Conservation (phyloP, 2,113 vertebrate species). For the Myotis yumanensis region DNA sequence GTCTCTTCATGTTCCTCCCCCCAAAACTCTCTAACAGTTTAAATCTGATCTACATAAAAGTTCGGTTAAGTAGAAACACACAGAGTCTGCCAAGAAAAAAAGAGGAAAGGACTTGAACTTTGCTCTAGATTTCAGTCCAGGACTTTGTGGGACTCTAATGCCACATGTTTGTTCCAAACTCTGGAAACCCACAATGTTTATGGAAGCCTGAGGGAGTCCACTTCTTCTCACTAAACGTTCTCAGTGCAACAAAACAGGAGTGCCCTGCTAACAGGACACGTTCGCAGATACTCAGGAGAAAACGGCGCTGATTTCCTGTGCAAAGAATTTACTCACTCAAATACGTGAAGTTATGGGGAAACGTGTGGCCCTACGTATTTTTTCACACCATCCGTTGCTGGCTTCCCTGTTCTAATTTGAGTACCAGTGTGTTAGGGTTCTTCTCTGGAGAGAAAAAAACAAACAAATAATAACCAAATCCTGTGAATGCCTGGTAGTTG, state of each 20-base stretch:
- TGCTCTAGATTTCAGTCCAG: slow-evolving; percentile 75
- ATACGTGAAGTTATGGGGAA: not conserved
- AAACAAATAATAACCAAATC: not conserved
- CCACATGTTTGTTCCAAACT: slow-evolving; percentile 41
- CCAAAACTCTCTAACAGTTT: not conserved
- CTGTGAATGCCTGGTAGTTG: not conserved
- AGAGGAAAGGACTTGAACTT: slow-evolving; percentile 74
- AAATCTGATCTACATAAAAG: slow-evolving; percentile 13
- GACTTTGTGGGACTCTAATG: slow-evolving; percentile 55
- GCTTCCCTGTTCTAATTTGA: not conserved
- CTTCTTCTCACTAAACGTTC: slow-evolving; percentile 9
- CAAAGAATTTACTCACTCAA: not conserved
- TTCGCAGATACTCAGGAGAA: not conserved
- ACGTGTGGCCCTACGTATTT: not conserved
- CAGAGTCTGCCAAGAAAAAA: slow-evolving; percentile 65
- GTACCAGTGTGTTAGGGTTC: not conserved
- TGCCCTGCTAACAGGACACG: not conserved
- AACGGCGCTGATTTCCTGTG: not conserved
- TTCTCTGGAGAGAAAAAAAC: not conserved
- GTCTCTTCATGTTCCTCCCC: not conserved
- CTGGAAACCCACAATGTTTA: slow-evolving; percentile 51
- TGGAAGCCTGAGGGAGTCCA: slow-evolving; percentile 10
- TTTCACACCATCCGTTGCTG: not conserved
- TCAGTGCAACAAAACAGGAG: slow-evolving; percentile 14
- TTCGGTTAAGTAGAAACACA: slow-evolving; percentile 61